Conservation (phyloP, 2,888 invertebrate species). For the Dermolepida albohirtum region DNA sequence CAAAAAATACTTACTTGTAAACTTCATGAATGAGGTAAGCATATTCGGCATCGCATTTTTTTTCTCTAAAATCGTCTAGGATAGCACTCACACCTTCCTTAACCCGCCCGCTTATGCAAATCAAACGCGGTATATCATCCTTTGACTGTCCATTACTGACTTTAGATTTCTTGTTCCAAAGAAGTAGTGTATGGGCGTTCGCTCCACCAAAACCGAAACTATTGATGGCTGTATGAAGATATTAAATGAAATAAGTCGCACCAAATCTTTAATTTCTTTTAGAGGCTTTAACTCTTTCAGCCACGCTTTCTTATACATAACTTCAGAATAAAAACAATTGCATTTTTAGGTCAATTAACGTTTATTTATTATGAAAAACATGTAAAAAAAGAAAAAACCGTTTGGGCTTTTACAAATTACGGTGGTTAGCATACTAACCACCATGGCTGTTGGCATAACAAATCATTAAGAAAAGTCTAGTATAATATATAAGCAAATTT, state of each 20-base stretch:
- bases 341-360: too few relatives aligned
- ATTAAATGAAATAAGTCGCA: not conserved
- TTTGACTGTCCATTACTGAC: constrained; percentile 71
- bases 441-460: too few relatives aligned
- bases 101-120: constrained; percentile 82
- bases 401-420: too few relatives aligned
- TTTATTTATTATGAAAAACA: too few relatives aligned
- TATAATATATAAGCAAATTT: too few relatives aligned
- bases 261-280: too few relatives aligned
- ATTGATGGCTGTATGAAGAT: constrained; percentile 68
- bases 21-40: constrained; percentile 53
- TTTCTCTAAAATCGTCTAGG: constrained; percentile 71
- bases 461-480: too few relatives aligned
- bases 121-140: constrained; percentile 77
- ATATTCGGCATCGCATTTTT: constrained; percentile 55
- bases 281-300: too few relatives aligned
- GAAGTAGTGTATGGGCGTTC: constrained; percentile 78
- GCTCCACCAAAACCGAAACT: constrained; percentile 94
- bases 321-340: too few relatives aligned
- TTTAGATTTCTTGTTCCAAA: constrained; percentile 71
- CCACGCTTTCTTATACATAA: too few relatives aligned
- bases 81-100: constrained; percentile 77
- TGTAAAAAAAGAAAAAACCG: too few relatives aligned
- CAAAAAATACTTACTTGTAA: constrained; percentile 65
- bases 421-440: too few relatives aligned